A percentile compares a stretch with the other conserved stretches of the same genome.
Conservation (phyloP, 2,888 invertebrate genomes). For the Leucophora obtusa region DNA sequence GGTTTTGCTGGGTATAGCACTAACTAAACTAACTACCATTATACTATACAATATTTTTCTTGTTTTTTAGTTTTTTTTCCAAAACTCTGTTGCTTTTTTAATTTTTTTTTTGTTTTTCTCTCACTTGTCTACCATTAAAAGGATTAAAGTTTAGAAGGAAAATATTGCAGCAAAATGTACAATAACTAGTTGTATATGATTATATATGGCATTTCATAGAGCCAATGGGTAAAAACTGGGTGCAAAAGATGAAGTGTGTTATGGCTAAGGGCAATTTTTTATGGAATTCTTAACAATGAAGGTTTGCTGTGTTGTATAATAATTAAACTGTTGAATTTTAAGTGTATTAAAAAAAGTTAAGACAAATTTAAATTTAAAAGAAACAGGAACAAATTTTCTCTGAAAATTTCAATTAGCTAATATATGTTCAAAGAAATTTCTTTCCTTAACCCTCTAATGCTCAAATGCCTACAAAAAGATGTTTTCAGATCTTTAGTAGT, state of each 20-base stretch:
- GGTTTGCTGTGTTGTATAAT: background rate
- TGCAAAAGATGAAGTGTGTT: constrained; percentile 37
- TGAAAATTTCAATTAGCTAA: too few relatives aligned
- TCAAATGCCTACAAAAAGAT: too few relatives aligned
- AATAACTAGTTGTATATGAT: constrained; percentile 11
- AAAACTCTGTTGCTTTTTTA: background rate
- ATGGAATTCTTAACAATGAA: background rate
- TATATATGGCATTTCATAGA: constrained; percentile 18
- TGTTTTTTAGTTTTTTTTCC: constrained; percentile 21
- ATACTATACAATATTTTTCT: constrained; percentile 43
- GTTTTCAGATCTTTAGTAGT: too few relatives aligned
- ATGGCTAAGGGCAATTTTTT: constrained; percentile 51
- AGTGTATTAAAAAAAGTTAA: background rate
- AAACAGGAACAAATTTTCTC: too few relatives aligned
- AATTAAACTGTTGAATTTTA: constrained; percentile 59
- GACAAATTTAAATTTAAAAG: too few relatives aligned
- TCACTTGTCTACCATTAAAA: constrained; percentile 51
- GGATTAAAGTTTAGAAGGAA: constrained; percentile 52
- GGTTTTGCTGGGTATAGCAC: too few relatives aligned
- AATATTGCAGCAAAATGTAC: background rate
- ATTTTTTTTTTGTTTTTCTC: background rate
- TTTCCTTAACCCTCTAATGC: too few relatives aligned
- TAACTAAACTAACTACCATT: constrained; percentile 52
- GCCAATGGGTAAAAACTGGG: constrained; percentile 42
- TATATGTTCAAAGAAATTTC: too few relatives aligned